Evolutionary conservation across 2,113 vertebrate species (phyloP).

Genomic region (Coryphaenoides rupestris): DNA sequence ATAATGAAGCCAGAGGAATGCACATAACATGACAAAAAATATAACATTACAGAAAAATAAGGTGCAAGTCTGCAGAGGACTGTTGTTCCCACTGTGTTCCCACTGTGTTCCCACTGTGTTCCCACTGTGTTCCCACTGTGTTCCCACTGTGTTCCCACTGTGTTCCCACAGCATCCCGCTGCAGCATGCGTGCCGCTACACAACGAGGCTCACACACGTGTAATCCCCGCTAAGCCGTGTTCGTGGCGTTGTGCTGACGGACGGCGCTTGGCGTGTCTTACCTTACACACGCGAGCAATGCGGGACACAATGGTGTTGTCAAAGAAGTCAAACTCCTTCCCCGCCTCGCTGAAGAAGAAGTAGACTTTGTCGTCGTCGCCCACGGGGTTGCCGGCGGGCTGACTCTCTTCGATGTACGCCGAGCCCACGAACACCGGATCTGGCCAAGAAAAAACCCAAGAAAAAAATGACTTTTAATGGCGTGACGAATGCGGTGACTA

Average conservation of each 20-base stretch:
- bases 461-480: slow-evolving; percentile 3
- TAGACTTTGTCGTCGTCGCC: slow-evolving; percentile 89
- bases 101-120: too few relatives aligned
- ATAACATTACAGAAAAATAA: not conserved
- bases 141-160: too few relatives aligned
- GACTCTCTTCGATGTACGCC: slow-evolving; percentile 83
- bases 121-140: too few relatives aligned
- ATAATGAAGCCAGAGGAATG: slow-evolving; percentile 21
- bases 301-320: slow-evolving; percentile 91
- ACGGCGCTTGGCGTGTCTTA: slow-evolving; percentile 51
- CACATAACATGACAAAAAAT: not conserved
- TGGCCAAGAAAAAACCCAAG: slow-evolving; percentile 50
- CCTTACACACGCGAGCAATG: slow-evolving; percentile 91
- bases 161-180: too few relatives aligned
- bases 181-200: not conserved
- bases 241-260: not conserved
- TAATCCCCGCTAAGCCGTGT: slow-evolving; percentile 10
- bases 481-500: slow-evolving; percentile 5
- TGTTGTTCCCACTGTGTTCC: slow-evolving; percentile 29
- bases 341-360: slow-evolving; percentile 94
- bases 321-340: slow-evolving; percentile 93
- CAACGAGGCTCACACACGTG: not conserved
- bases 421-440: slow-evolving; percentile 90
- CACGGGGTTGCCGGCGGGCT: slow-evolving; percentile 65
- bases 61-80: slow-evolving; percentile 5